phyloP scores from a whole-genome alignment of 2,888 invertebrate species.

The Polymixis flavicincta region DNA sequence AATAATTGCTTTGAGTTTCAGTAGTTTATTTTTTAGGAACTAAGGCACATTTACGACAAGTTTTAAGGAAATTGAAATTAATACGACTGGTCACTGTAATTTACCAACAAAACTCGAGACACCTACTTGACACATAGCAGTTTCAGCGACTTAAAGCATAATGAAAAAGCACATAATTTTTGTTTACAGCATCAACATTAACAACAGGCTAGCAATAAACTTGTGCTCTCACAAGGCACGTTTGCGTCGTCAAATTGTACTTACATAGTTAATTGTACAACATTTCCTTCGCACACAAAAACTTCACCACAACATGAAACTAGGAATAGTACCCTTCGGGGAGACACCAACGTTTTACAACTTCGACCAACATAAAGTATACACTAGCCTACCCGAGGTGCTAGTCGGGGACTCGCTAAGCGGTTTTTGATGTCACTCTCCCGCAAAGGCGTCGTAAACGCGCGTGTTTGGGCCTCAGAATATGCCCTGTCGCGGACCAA shows the following conservation, averaged over 20 bases:
- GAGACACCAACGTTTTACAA: slow-evolving; percentile 76
- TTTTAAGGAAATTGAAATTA: slow-evolving; percentile 29
- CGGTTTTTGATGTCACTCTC: slow-evolving; percentile 83
- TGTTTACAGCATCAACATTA: slow-evolving; percentile 65
- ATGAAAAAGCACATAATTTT: slow-evolving; percentile 65
- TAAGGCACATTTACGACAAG: background rate
- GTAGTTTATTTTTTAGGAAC: slow-evolving; percentile 5
- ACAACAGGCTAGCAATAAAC: slow-evolving; percentile 63
- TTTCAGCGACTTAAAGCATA: slow-evolving; percentile 49
- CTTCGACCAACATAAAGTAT: slow-evolving; percentile 75
- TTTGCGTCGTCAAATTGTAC: slow-evolving; percentile 71
- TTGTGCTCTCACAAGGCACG: slow-evolving; percentile 67
- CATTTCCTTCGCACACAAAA: slow-evolving; percentile 68
- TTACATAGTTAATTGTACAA: slow-evolving; percentile 70
- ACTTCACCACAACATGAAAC: slow-evolving; percentile 70
- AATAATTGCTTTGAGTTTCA: too few species aligned
- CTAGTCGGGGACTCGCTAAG: slow-evolving; percentile 80
- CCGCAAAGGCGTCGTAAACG: slow-evolving; percentile 79
- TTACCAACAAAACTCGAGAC: slow-evolving; percentile 24
- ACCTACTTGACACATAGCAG: slow-evolving; percentile 40
- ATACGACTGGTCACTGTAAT: slow-evolving; percentile 25
- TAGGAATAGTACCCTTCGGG: slow-evolving; percentile 69
- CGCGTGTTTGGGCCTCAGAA: slow-evolving; percentile 69
- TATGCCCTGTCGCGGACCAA: slow-evolving; percentile 63
- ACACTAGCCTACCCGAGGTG: slow-evolving; percentile 72